Base-by-base conservation (phyloP, 1,140 invertebrate genomes). In the Drosophila pandora region DNA sequence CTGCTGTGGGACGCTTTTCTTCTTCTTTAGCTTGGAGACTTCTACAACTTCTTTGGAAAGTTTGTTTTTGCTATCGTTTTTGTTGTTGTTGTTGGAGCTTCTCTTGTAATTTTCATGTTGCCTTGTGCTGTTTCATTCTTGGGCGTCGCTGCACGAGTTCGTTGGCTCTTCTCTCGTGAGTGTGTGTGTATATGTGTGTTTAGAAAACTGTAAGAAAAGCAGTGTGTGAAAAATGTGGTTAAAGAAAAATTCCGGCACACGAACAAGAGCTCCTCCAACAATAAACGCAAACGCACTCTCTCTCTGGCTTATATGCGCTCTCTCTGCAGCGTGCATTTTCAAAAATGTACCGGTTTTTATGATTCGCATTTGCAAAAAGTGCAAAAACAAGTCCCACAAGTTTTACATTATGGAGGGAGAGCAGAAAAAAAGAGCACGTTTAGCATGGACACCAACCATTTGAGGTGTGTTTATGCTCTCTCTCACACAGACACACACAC, bases 191-290 rank as follows among this genome's bases (percentile, higher is more conserved):
- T 43, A 57, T 73, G 77, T 53, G 77, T 85, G 82, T 87, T 87
- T 87, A 88, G 79, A 89, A 88, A 88, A 83, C 75, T 88, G 76
- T 79, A 89, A 88, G 84, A 71, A 89, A 79, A 88, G 78, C 79
- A 61, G 72, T 88, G 79, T 84, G 83, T 83, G 79, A 88, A 88
- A 82, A 88, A 82, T 73, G 79, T 89, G 84, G 76, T 83, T 74
- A 70, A 83, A 62, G 52, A 64, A 37, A 57, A 82, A 82, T 75
- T 70, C 75, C 71, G 57, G 50, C 48, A 74, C 60, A 65, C 61
- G 54, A 69, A 62, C 55, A 54, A 56, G 45, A 48, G 47, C 47
- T 52, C 50, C 47, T 52, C 50, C 13, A 52, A 47, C 50, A 57
- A 58, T 25, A 41, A 17, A 17, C 17, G 17, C 17, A 17, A 17